These are phyloP conservation scores for Monarcha castaneiventris DNA, from an alignment of 2,113 vertebrate genomes.

Conservation along the genomic window DNA sequence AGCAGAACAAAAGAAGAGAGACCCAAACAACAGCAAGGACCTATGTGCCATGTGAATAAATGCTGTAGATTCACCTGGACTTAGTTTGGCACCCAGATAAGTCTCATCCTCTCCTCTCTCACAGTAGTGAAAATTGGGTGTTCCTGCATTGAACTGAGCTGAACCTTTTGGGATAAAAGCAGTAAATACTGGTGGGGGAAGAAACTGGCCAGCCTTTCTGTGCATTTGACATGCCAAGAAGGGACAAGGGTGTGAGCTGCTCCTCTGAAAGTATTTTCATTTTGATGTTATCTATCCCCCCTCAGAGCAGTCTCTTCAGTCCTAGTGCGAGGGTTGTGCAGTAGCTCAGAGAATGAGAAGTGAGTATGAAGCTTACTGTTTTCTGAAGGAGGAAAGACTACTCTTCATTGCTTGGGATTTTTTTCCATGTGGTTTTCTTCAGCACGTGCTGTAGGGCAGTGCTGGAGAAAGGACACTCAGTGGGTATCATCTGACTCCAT, in stretches of 20 bases:
- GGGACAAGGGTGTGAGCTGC: neutral
- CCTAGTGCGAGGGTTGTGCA: neutral
- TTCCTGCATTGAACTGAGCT: neutral
- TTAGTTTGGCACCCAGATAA: neutral
- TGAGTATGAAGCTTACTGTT: neutral
- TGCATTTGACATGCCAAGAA: neutral
- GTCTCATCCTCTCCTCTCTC: neutral
- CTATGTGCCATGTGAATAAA: neutral
- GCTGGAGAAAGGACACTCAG: neutral
- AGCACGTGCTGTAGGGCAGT: neutral
- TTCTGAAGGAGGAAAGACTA: neutral
- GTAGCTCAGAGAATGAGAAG: neutral
- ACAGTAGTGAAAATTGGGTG: neutral
- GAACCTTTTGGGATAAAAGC: neutral
- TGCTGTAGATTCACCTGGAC: neutral
- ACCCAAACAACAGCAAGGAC: neutral
- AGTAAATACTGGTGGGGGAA: neutral
- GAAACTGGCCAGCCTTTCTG: neutral
- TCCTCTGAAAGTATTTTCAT: neutral
- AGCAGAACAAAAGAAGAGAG: neutral
- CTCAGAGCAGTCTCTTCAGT: neutral
- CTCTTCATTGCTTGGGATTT: neutral
- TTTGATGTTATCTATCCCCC: neutral
- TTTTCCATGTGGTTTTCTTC: neutral
- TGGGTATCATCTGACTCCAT: neutral